Base-by-base conservation (phyloP, 2,888 invertebrate genomes). In the Aphrophora alni region DNA sequence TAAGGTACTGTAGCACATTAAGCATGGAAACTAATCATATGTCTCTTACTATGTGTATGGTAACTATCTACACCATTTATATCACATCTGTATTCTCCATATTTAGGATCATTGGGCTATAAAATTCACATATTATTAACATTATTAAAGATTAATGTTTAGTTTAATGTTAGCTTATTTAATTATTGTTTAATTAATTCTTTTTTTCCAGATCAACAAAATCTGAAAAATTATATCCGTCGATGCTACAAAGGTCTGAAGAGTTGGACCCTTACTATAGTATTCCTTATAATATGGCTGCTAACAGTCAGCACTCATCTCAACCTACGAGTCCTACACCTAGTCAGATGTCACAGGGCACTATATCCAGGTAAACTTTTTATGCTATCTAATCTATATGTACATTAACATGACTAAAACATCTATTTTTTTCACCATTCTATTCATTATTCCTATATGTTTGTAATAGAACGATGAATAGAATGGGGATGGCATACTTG, bases 181-280 rank as follows among this genome's bases (percentile, higher is more conserved):
- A 33, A 33, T 33, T 33, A 8, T 8, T 33, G 33, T 33, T 33
- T 33, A 5, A 33, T n/a, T n/a, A n/a, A n/a, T n/a, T n/a, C n/a
- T n/a, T n/a, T n/a, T 33, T 59, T 59, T 88, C 73, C 92, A 96
- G 96, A 89, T 98, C 98, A 69, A 97, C 97, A 24, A 97, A 97
- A 89, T 98, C 97, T 12, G 97, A 98, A 89, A 97, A 97, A 89
- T 91, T 97, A 88, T 97, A 97, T 88, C 97, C 97, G 44, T 96
- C 96, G 82, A 96, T 97, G 96, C 89, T 97, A 86, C 95, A 86
- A 93, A 93, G 85, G 93, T 87, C 95, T 86, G 95, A 95, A 82
- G 96, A 96, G 88, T 93, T 94, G 84, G 96, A 96, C 87, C 95
- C 95, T 0, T 95, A 95, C 88, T 95, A 95, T 88, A 95, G 95